Base-by-base conservation (phyloP, 92 coral and sea anemone species). In the Parazoanthus swiftii region DNA sequence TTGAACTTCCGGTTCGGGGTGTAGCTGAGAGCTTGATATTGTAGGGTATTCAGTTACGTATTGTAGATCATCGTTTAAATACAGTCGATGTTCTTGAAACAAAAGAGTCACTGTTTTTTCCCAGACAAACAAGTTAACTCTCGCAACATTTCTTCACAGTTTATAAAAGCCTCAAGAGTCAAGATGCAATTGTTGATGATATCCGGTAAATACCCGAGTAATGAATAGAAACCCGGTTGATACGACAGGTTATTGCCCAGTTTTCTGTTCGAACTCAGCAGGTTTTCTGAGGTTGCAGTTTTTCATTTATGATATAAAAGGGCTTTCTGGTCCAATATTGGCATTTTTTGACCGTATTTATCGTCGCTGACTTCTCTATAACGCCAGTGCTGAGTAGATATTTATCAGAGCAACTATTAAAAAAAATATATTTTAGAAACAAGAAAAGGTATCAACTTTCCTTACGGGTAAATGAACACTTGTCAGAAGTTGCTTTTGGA, bases 161-260 rank as follows among this genome's bases (percentile, higher is more conserved):
- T 2, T 39, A 39, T 39, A 54, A 54, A 14, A 54, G 59, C 16
- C 59, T 54, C 26, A 4, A 21, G 26, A 63, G 70, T 63, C 78
- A 74, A 37, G 23, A 72, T 26, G 42, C 37, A 33, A 29, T 72
- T 72, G 42, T 26, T 33, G 42, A 73, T 13, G 10, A 73, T 73
- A 3, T 73, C 77, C 39, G 21, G 77, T 73, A 33, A 73, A 39
- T 39, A 39, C 21, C 77, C 38, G 44, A 8, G 59, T 35, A 15
- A 39, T 73, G 77, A 73, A 73, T 35, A 73, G 77, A 75, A 36
- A 75, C 46, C 79, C 48, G 25, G 79, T 18, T 75, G n/a, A 39
- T 38, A 75, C 0, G 50, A 38, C 48, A 37, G 79, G 79, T 75
- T 75, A 75, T 75, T 75, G 79, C 79, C 79, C 51, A 75, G 33